Base-by-base conservation (phyloP, 2,113 vertebrate species). In the Apteryx owenii region DNA sequence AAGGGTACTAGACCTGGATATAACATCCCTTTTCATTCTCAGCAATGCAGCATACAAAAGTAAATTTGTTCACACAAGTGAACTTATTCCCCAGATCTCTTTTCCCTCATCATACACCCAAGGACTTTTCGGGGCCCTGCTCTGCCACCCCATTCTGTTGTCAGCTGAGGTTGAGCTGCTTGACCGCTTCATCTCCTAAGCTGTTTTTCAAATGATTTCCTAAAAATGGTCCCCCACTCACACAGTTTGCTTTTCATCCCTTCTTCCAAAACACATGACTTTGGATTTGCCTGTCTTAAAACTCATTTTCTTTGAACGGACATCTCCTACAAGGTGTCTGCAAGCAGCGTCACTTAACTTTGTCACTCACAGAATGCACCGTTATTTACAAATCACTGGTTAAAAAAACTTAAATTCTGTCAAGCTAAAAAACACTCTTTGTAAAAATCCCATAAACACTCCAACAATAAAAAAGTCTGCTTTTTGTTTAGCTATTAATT, bases 171-270 rank as follows among this genome's bases (percentile, higher is more conserved):
- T n/a, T 68, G 44, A 44, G 28, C 17, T 85, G 13, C 56, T 72
- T 70, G 21, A 72, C 20, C 53, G 50, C 19, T 56, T 44, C n/a
- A 58, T 42, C 44, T 68, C 40, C 40, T 90, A 60, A 84, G 9
- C 2, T 19, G 53, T 6, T 82, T 72, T 28, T 76, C 31, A 75
- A 5, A 64, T 65, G 58, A 31, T 80, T 65, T 80, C 38, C 61
- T 51, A 25, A 61, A 89, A 87, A 82, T 10, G 1, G 3, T 71
- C 7, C 40, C 20, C 0, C 0, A 48, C 10, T 29, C 10, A 26
- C 10, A 28, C 8, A 70, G 28, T 28, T 51, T 19, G 12, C 0
- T 90, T 88, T 73, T 75, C 7, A 25, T 60, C 29, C 33, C 16
- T 51, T 36, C 23, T 53, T 79, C 51, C 46, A 23, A 51, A 54